Evolutionary conservation across 1,140 invertebrate species (phyloP).

Genomic region (Caenorhabditis remanei): DNA sequence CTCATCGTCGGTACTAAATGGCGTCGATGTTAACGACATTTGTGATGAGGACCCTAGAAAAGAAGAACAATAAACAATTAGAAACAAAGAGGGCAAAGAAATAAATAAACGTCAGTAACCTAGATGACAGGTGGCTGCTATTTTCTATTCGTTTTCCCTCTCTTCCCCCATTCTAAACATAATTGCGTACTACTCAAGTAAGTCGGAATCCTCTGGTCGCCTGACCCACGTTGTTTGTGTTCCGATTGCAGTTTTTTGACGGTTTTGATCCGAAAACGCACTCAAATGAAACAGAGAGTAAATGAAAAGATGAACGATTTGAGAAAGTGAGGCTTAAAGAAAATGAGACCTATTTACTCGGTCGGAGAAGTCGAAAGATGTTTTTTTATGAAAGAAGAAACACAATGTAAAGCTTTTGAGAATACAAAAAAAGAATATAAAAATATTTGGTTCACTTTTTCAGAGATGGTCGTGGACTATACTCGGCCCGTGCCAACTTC

Average conservation of each 20-base stretch:
- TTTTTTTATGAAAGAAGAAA: neutral
- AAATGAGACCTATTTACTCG: too few species aligned
- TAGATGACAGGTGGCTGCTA: constrained; percentile 20
- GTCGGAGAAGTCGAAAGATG: too few species aligned
- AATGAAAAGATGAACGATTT: neutral
- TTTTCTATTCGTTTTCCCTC: neutral
- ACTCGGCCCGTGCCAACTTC: neutral
- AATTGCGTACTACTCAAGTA: constrained; percentile 47
- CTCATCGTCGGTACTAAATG: constrained; percentile 47
- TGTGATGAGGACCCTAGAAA: constrained; percentile 31
- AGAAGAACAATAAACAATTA: constrained; percentile 23
- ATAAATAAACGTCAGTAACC: neutral
- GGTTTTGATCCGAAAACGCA: constrained; percentile 25
- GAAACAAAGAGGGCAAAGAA: neutral
- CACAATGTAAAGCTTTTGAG: neutral
- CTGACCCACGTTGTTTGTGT: constrained; percentile 19
- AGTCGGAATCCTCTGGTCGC: constrained; percentile 29
- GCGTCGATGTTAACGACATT: constrained; percentile 47
- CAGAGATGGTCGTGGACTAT: neutral
- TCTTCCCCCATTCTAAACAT: neutral
- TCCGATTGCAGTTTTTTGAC: neutral
- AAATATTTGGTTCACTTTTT: neutral
- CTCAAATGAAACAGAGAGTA: constrained; percentile 4
- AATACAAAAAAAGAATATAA: neutral
- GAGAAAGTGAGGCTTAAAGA: too few species aligned